phyloP scores from a whole-genome alignment of 1,140 invertebrate species.

The Sesamia nonagrioides region DNA sequence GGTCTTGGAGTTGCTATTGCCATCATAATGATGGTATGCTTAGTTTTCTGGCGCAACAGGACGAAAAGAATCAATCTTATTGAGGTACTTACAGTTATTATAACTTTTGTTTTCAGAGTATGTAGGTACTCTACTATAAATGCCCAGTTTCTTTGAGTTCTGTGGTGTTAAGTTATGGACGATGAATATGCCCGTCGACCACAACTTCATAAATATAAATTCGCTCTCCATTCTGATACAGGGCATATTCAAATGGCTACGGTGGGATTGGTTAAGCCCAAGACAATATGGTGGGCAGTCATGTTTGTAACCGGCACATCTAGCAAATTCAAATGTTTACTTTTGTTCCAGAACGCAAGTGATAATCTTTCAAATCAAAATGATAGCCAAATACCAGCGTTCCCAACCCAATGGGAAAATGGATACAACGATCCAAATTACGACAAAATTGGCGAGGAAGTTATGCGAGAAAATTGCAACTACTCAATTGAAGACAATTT shows the following conservation, averaged over 20 bases:
- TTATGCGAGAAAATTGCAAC: not conserved
- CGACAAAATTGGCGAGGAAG: not conserved
- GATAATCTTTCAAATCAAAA: not conserved
- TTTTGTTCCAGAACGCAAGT: not conserved
- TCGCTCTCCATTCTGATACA: no score
- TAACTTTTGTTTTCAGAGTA: not conserved
- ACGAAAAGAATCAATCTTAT: not conserved
- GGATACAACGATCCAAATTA: not conserved
- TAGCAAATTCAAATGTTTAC: no score
- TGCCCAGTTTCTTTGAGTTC: no score
- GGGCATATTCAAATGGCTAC: no score
- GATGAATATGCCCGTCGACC: no score
- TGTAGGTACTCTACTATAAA: no score
- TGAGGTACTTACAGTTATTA: not conserved
- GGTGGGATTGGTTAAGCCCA: no score
- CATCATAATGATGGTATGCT: not conserved
- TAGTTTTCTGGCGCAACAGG: not conserved
- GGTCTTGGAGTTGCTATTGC: not conserved
- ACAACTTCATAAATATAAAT: no score
- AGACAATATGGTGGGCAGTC: no score
- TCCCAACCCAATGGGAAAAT: constrained; percentile 5
- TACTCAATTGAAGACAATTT: not conserved
- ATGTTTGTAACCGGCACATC: no score
- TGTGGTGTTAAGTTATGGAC: no score
- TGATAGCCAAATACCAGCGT: not conserved